A percentile compares a stretch with the other conserved stretches of the same genome.
Conservation (phyloP, 2,797 vertebrate species). For the Falco cherrug region DNA sequence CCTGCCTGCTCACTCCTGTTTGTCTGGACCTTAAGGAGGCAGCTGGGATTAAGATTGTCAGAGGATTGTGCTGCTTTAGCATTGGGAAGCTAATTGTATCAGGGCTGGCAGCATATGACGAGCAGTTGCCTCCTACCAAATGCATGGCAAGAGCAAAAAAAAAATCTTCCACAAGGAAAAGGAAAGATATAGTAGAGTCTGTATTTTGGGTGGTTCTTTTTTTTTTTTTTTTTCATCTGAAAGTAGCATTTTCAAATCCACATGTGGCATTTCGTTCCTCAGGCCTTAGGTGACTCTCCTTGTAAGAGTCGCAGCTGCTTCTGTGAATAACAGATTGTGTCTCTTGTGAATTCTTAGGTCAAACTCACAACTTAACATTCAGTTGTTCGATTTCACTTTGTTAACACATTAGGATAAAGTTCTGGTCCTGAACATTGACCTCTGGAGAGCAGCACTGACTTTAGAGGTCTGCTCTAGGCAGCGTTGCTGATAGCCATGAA, state of each 20-base stretch:
- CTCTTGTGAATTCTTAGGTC: slow-evolving; percentile 19
- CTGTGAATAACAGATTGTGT: background rate
- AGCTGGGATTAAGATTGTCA: slow-evolving; percentile 71
- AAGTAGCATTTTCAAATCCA: background rate
- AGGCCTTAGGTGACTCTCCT: background rate
- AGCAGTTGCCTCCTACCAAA: background rate
- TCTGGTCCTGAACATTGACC: background rate
- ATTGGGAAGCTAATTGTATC: slow-evolving; percentile 23
- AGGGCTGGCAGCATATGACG: background rate
- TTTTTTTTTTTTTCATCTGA: background rate
- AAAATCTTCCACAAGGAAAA: background rate
- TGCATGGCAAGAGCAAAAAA: background rate
- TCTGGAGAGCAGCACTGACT: background rate
- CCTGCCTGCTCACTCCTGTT: slow-evolving; percentile 74
- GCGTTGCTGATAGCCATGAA: background rate
- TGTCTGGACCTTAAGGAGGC: slow-evolving; percentile 67
- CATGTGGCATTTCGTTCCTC: background rate
- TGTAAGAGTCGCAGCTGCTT: background rate
- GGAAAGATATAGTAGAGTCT: background rate
- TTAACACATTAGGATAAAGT: background rate
- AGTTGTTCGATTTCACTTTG: background rate
- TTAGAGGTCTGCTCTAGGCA: background rate
- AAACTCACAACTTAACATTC: background rate
- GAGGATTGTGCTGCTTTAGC: slow-evolving; percentile 42
- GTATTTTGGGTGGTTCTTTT: background rate